A percentile compares a stretch with the other conserved stretches of the same genome.
Evolutionary conservation across 2,797 vertebrate genomes (phyloP).

Genomic region (Typhlichthys eigenmanni): DNA sequence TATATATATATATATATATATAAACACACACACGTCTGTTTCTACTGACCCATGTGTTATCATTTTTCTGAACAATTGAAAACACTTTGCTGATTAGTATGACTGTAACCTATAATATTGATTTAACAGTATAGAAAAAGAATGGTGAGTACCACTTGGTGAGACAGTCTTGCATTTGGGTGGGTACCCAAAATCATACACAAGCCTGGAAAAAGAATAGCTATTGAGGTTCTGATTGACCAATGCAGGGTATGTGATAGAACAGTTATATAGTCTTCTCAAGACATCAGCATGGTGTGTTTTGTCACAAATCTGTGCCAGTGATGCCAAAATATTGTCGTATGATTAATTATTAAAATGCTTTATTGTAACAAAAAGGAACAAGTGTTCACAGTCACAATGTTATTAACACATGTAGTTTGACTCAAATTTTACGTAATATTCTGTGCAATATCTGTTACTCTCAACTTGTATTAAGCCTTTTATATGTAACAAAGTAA

Average conservation of each 20-base stretch:
- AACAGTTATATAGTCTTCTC: neutral
- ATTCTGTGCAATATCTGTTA: neutral
- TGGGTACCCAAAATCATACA: neutral
- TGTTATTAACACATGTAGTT: slow-evolving; percentile 3
- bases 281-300: neutral
- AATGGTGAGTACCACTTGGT: neutral
- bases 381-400: slow-evolving; percentile 5
- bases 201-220: neutral
- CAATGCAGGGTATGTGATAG: neutral
- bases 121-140: neutral
- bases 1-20: too few species aligned
- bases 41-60: neutral
- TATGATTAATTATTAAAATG: slow-evolving; percentile 11
- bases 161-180: neutral
- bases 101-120: neutral
- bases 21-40: too few species aligned
- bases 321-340: slow-evolving; percentile 13
- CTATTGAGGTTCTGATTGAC: neutral
- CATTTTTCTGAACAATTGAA: too few species aligned
- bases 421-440: neutral
- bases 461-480: slow-evolving; percentile 7
- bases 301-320: neutral
- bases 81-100: too few species aligned
- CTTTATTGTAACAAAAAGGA: slow-evolving; percentile 20
- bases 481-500: neutral